Evolutionary conservation across 2,113 vertebrate genomes (phyloP).

Genomic region (Apeltes quadracus): DNA sequence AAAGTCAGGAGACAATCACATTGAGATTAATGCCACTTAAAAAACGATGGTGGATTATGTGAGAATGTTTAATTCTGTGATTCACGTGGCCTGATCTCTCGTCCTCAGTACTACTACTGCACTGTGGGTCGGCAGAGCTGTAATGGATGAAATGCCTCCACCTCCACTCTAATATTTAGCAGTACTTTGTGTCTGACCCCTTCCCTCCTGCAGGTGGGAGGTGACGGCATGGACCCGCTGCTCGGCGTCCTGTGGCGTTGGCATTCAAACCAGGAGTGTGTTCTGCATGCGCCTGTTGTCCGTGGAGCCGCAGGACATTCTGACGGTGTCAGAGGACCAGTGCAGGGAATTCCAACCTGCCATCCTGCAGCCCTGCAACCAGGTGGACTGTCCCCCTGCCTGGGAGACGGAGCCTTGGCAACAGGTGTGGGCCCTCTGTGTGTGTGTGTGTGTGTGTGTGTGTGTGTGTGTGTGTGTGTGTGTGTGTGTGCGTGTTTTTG

Average conservation of each 20-base stretch:
- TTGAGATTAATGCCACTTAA: no score
- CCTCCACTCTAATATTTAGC: neutral
- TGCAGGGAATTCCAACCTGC: constrained; percentile 83
- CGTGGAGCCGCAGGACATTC: constrained; percentile 57
- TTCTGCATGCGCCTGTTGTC: constrained; percentile 78
- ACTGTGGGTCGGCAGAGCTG: neutral
- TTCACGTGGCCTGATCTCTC: no score
- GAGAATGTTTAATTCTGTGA: no score
- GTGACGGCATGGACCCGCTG: constrained; percentile 85
- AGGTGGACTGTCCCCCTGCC: constrained; percentile 86
- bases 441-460: constrained; percentile 5
- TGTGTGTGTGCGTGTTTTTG: neutral
- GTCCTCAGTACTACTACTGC: neutral
- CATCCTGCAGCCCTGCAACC: constrained; percentile 87
- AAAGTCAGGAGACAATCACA: no score
- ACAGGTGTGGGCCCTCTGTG: constrained; percentile 76
- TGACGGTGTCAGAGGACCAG: constrained; percentile 65
- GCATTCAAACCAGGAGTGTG: constrained; percentile 87
- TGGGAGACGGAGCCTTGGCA: constrained; percentile 92
- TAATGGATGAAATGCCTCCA: neutral
- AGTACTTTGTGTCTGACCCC: constrained; percentile 1
- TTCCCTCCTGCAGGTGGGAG: constrained; percentile 83
- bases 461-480: constrained; percentile 6
- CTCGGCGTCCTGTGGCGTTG: constrained; percentile 88
- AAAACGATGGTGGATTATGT: no score